Conservation (phyloP, 2,888 invertebrate genomes). For the Chrysopilus asiliformis region DNA sequence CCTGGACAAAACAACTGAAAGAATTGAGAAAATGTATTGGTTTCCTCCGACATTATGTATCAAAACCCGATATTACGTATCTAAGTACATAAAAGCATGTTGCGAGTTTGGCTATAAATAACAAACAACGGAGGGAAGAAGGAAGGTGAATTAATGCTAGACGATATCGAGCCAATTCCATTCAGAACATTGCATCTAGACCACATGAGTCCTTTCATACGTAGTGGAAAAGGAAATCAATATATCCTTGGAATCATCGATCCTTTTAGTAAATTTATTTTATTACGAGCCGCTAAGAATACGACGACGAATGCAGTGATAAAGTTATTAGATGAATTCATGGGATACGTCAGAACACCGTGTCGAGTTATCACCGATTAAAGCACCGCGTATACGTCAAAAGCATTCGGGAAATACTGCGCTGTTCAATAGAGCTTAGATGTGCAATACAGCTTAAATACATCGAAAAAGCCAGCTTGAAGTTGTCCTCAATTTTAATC, state of each 20-base stretch:
- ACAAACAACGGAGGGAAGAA: slow-evolving; percentile 9
- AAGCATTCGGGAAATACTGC: slow-evolving; percentile 17
- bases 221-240: slow-evolving; percentile 11
- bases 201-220: slow-evolving; percentile 15
- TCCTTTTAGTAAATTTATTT: slow-evolving; percentile 12
- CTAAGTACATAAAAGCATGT: slow-evolving; percentile 14
- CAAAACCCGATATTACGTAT: slow-evolving; percentile 13
- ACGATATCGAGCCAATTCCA: slow-evolving; percentile 12
- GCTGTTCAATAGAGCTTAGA: too few species aligned
- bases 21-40: slow-evolving; percentile 15
- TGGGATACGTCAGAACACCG: slow-evolving; percentile 19
- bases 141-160: slow-evolving; percentile 11
- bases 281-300: slow-evolving; percentile 11
- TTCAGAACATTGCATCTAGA: slow-evolving; percentile 15
- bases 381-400: slow-evolving; percentile 20
- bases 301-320: slow-evolving; percentile 16
- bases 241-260: slow-evolving; percentile 13
- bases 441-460: too few species aligned
- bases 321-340: slow-evolving; percentile 11
- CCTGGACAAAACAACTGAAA: slow-evolving; percentile 16
- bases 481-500: too few species aligned
- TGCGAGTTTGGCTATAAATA: slow-evolving; percentile 16
- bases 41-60: slow-evolving; percentile 14
- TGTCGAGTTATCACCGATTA: slow-evolving; percentile 18
- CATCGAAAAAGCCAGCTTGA: too few species aligned